Evolutionary conservation across 2,888 invertebrate genomes (phyloP), one percentile per base, ranked within the genome.

Genomic region (Cheilosia soror): DNA sequence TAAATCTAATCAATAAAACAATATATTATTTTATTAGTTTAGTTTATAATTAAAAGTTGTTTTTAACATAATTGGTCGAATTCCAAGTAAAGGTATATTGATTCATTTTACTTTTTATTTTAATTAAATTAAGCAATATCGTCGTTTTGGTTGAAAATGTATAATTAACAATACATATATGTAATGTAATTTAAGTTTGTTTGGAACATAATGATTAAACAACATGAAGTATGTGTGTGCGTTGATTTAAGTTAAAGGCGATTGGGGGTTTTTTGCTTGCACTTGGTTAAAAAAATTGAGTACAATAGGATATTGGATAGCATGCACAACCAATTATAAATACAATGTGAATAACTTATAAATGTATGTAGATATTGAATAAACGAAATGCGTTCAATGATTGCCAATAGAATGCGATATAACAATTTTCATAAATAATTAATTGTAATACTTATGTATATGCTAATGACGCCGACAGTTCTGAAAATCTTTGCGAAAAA

Each of bases 31-130:
- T 60, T 66, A 66, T 42, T 58, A 49, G 5, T 75, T 63, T 55
- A 20, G 37, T 49, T 47, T 68, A 58, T 13, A 27, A 40, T 51
- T 33, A 37, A 15, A 29, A 51, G 31, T 42, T 42, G 60, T 13
- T 29, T 78, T 63, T 55, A 71, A 60, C 65, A 76, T 66, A 62
- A 84, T 80, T 84, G 75, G 69, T 84, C 79, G 53, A 65, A 65
- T 53, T 60, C 58, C 33, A 75, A 79, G 65, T 65, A 47, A 7
- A 69, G 42, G 47, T 72, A 53, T 15, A 58, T 31, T 69, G 29
- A 9, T 37, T 2, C 6, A 2, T 58, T 49, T 29, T 37, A 6
- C 31, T 40, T 51, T 72, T 13, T n/a, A 25, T 58, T 60, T 58
- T 31, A 53, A 57, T 75, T 75, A 72, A 62, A 42, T 62, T 60